Base-by-base conservation (phyloP, 2,797 vertebrate species). In the Siniperca obscura region DNA sequence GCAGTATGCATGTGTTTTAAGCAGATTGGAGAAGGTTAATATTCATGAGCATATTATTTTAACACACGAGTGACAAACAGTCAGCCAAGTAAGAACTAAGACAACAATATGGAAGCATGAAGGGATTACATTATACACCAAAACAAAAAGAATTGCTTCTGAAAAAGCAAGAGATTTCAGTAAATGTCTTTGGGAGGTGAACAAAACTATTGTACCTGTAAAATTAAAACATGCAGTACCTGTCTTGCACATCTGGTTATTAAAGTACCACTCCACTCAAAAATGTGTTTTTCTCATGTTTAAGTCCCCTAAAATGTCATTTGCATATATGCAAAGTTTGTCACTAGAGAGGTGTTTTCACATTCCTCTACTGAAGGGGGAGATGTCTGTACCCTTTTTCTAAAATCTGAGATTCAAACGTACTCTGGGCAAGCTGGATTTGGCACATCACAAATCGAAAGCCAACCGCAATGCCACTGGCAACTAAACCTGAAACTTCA, bases 11-110 rank as follows among this genome's bases (percentile, higher is more conserved):
- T 73, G 57, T 87, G 77, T 82, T 90, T 87, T 65, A 76, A 78
- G 78, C 70, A 88, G 83, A 87, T 83, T 89, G 82, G 34, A 40
- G 69, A 80, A 83, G 74, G 68, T 87, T 85, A 87, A 89, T 90
- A 90, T 92, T 93, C 84, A 93, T 89, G 88, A 90, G 84, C 80
- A 85, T 62, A 86, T 74, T 84, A 76, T 82, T 81, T 88, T 65
- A 80, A 84, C 38, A 72, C 44, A 65, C 22, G 7, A 82, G 55
- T 82, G 85, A 85, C 82, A 87, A 87, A 89, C 78, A 36, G 79
- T 78, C 74, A 83, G 70, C 67, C 40, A 40, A 64, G 59, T 62
- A 79, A 80, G 61, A 82, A 64, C 68, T 50, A 60, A 83, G 64
- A 80, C 87, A 85, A 89, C 81, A 86, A 75, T 76, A 76, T 42